Conservation (phyloP, 2,113 vertebrate species). For the Pimephales promelas region DNA sequence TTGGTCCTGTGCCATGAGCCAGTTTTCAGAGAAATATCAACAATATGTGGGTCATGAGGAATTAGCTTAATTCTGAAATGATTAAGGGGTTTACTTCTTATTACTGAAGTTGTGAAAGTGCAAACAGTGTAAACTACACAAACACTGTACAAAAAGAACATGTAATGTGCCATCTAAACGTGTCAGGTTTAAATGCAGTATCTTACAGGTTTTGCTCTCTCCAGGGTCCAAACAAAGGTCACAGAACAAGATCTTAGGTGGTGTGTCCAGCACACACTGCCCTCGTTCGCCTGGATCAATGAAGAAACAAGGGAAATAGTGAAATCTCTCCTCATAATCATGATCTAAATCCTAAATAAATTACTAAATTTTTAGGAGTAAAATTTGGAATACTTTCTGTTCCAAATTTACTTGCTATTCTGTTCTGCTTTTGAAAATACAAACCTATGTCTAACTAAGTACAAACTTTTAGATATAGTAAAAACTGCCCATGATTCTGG, state of each 20-base stretch:
- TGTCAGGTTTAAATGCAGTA: background rate
- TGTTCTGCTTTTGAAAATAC: no score
- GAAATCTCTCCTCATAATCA: background rate
- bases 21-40: background rate
- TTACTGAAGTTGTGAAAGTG: background rate
- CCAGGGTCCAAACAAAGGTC: slow-evolving; percentile 93
- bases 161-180: background rate
- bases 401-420: background rate
- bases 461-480: background rate
- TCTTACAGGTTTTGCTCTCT: slow-evolving; percentile 89
- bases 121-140: background rate
- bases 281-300: slow-evolving; percentile 87
- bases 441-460: background rate
- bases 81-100: background rate
- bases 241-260: slow-evolving; percentile 98
- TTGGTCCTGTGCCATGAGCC: background rate
- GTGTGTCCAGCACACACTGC: slow-evolving; percentile 95
- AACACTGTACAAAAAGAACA: background rate
- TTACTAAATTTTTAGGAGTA: no score
- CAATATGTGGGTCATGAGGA: background rate
- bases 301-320: background rate
- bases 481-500: background rate
- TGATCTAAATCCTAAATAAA: background rate
- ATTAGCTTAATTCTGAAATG: background rate
- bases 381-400: background rate